Percentiles rank a stretch among this genome's conserved stretches.
These are phyloP conservation scores for Brachyalestes nurse DNA, from an alignment of 2,797 vertebrate genomes.

Conservation along the genomic window DNA sequence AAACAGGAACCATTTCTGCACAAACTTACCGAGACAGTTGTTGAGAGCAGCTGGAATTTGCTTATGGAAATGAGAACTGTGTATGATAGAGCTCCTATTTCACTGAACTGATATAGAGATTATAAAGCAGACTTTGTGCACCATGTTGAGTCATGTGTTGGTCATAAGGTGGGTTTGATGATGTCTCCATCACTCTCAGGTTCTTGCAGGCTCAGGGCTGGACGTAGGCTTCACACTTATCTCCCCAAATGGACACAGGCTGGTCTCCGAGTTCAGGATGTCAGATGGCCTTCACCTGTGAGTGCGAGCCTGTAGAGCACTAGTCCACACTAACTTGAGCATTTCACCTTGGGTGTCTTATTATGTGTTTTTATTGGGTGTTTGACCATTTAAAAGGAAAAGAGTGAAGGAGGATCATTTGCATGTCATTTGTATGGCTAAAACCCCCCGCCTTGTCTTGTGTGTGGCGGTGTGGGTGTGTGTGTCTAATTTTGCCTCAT, in stretches of 20 bases:
- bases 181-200: constrained; percentile 67
- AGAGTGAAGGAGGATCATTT: background rate
- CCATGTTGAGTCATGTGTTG: no score
- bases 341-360: background rate
- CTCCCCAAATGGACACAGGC: constrained; percentile 79
- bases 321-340: background rate
- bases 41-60: constrained; percentile 33
- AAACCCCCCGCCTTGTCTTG: background rate
- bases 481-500: no score
- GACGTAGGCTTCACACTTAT: constrained; percentile 85
- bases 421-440: constrained; percentile 20
- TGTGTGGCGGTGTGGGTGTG: no score
- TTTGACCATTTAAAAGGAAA: background rate
- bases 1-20: background rate
- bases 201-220: constrained; percentile 86
- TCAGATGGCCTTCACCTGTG: constrained; percentile 87
- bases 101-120: background rate
- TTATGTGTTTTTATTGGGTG: background rate
- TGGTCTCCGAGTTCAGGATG: constrained; percentile 82
- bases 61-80: constrained; percentile 34
- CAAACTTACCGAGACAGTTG: background rate
- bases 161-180: no score
- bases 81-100: background rate
- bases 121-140: no score
- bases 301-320: constrained; percentile 57